phyloP scores from a whole-genome alignment of 2,888 invertebrate species.

The Gnatocerus cornutus region DNA sequence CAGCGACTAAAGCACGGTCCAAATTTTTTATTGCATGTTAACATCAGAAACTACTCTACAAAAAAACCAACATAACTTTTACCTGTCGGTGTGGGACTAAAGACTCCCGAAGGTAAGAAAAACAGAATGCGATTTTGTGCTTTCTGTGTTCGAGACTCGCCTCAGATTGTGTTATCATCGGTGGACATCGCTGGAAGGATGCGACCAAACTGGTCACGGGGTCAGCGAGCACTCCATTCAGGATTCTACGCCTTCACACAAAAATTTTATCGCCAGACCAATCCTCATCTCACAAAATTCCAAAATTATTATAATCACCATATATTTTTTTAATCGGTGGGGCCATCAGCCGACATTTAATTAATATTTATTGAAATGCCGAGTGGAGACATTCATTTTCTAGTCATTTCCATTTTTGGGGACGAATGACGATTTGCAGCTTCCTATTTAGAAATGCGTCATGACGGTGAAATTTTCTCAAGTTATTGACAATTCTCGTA shows the following conservation, averaged over 20 bases:
- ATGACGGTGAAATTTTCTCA: not conserved
- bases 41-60: conserved; percentile 68
- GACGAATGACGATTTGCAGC: not conserved
- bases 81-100: conserved; percentile 66
- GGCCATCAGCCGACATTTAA: conserved; percentile 29
- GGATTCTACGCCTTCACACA: conserved; percentile 47
- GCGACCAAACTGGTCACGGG: conserved; percentile 51
- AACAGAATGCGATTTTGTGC: conserved; percentile 66
- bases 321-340: conserved; percentile 31
- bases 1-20: conserved; percentile 61
- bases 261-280: conserved; percentile 47
- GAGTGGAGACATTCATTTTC: conserved; percentile 24
- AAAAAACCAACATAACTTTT: conserved; percentile 63
- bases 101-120: conserved; percentile 62
- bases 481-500: too few relatives aligned
- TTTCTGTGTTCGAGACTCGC: conserved; percentile 64
- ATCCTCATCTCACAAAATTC: conserved; percentile 37
- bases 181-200: conserved; percentile 64
- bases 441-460: conserved; percentile 7
- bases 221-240: conserved; percentile 48
- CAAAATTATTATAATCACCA: conserved; percentile 43
- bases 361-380: conserved; percentile 29
- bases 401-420: conserved; percentile 18
- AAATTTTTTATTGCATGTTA: conserved; percentile 69
- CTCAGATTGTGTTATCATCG: conserved; percentile 68